A percentile compares a stretch with the other conserved stretches of the same genome.
Evolutionary conservation across 2,888 invertebrate genomes (phyloP).

Genomic region (Itoplectis maculator): DNA sequence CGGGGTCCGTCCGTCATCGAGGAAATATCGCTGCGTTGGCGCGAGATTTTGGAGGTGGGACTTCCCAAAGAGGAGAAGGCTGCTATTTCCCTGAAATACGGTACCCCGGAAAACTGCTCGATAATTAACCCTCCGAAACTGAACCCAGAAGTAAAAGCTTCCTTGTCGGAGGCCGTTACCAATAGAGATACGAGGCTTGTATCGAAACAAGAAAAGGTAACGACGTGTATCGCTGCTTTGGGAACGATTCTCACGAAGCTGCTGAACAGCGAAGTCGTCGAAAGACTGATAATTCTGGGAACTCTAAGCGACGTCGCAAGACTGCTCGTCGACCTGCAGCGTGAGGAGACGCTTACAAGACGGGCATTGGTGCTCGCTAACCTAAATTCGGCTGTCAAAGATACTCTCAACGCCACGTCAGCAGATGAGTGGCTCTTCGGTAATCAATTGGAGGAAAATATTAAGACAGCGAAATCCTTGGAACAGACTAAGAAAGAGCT

Average conservation of each 20-base stretch:
- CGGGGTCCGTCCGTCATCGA: slow-evolving; percentile 32
- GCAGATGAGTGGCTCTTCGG: slow-evolving; percentile 66
- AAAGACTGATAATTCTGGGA: slow-evolving; percentile 39
- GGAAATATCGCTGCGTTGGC: slow-evolving; percentile 30
- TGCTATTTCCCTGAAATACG: slow-evolving; percentile 51
- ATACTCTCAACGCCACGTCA: slow-evolving; percentile 51
- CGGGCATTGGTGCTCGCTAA: slow-evolving; percentile 49
- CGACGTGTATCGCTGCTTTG: slow-evolving; percentile 56
- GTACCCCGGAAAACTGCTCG: slow-evolving; percentile 60
- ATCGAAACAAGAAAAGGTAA: slow-evolving; percentile 61
- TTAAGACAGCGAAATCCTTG: slow-evolving; percentile 59
- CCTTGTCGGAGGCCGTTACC: slow-evolving; percentile 56
- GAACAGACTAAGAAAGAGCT: slow-evolving; percentile 55
- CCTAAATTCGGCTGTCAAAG: slow-evolving; percentile 59
- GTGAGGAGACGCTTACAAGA: slow-evolving; percentile 61
- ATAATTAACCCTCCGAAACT: slow-evolving; percentile 60
- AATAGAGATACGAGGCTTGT: slow-evolving; percentile 59
- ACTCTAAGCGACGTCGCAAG: slow-evolving; percentile 52
- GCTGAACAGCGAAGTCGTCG: slow-evolving; percentile 42
- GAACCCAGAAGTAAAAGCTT: slow-evolving; percentile 56
- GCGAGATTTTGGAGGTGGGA: slow-evolving; percentile 33
- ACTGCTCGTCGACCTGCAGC: slow-evolving; percentile 62
- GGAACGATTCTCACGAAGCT: slow-evolving; percentile 50
- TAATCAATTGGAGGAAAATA: slow-evolving; percentile 45
- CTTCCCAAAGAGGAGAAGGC: slow-evolving; percentile 53